phyloP scores from a whole-genome alignment of 35 echinoderm and acorn worm genomes.

The Patiria miniata region DNA sequence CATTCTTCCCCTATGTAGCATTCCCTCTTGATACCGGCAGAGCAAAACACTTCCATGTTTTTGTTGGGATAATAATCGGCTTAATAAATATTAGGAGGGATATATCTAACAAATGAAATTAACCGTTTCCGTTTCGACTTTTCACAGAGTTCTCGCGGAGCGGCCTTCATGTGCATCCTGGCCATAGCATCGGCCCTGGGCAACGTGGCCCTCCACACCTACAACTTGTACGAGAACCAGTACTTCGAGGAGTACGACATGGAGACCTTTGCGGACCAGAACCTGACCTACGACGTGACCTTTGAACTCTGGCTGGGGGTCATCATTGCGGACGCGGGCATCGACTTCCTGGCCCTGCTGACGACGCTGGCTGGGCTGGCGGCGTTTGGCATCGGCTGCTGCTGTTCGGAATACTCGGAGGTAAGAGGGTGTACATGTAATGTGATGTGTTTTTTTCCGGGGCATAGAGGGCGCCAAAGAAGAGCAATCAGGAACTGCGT shows the following conservation, averaged over 20 bases:
- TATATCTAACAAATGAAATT: neutral
- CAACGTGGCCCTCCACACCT: neutral
- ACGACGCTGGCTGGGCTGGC: neutral
- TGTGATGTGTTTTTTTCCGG: no score
- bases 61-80: no score
- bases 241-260: neutral
- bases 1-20: no score
- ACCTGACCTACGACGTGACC: neutral
- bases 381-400: slow-evolving; percentile 1
- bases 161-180: slow-evolving; percentile 7
- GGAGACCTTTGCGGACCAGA: neutral
- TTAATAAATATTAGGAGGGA: no score
- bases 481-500: no score
- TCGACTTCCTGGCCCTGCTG: neutral
- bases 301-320: slow-evolving; percentile 7
- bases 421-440: neutral
- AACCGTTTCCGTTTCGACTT: neutral
- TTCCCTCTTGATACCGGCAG: no score
- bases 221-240: neutral
- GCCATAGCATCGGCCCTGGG: neutral
- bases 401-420: slow-evolving; percentile 19
- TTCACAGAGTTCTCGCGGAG: neutral
- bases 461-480: no score
- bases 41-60: no score
- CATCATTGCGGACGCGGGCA: slow-evolving; percentile 1